phyloP scores from a whole-genome alignment of 2,113 vertebrate genomes.

The Cisticola juncidis region DNA sequence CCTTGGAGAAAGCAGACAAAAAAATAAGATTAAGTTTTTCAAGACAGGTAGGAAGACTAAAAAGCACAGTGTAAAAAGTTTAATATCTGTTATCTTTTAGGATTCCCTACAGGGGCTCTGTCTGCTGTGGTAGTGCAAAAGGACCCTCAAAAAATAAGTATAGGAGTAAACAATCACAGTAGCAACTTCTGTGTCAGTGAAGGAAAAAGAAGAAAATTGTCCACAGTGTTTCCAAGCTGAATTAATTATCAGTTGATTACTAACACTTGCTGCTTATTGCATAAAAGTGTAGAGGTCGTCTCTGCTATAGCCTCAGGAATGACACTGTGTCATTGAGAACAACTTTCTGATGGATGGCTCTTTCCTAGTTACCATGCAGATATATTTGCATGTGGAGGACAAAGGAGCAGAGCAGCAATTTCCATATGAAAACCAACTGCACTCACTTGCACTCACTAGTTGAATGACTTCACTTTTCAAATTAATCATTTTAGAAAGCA shows the following conservation, averaged over 20 bases:
- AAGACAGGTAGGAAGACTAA: neutral
- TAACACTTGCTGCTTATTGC: neutral
- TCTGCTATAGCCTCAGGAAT: neutral
- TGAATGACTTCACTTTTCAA: neutral
- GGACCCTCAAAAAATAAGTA: neutral
- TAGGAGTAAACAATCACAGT: neutral
- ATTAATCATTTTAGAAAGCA: neutral
- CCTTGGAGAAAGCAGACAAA: neutral
- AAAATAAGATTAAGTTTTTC: neutral
- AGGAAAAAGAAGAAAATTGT: neutral
- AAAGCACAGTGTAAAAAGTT: neutral
- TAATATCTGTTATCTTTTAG: neutral
- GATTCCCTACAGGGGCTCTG: neutral
- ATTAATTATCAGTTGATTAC: neutral
- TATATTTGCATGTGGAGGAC: neutral
- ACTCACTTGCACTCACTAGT: neutral
- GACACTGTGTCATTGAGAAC: neutral
- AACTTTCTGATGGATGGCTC: neutral
- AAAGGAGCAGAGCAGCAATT: neutral
- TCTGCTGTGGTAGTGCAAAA: neutral
- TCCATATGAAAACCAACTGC: neutral
- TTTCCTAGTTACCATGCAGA: neutral
- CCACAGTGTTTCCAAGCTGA: neutral
- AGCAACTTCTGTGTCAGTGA: neutral
- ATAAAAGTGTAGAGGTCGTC: neutral